Percentiles rank a stretch among this genome's conserved stretches.
phyloP scores from a whole-genome alignment of 2,113 vertebrate genomes.

The Struthio camelus region DNA sequence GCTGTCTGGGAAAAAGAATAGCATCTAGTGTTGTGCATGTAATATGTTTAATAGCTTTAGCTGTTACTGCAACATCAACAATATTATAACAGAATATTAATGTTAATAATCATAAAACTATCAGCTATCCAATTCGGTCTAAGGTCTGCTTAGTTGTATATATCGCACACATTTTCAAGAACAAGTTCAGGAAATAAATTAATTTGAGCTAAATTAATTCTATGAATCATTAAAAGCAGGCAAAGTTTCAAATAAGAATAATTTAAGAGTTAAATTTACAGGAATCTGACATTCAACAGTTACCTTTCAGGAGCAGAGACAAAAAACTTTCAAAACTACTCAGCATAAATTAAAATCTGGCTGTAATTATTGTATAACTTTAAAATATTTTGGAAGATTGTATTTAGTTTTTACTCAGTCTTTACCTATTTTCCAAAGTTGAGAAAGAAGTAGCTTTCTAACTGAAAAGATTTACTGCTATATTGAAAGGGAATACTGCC shows the following conservation, averaged over 20 bases:
- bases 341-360: background rate
- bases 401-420: background rate
- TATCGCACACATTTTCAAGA: background rate
- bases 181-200: background rate
- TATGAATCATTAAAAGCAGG: background rate
- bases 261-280: background rate
- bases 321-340: background rate
- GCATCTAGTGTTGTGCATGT: too few species aligned
- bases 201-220: background rate
- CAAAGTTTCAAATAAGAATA: background rate
- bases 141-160: too few species aligned
- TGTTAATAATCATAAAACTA: background rate
- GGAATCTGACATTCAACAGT: background rate
- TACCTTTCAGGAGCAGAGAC: background rate
- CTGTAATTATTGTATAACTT: background rate
- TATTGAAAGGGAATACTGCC: background rate
- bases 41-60: too few species aligned
- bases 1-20: too few species aligned
- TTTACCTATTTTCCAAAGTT: background rate
- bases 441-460: background rate
- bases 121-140: too few species aligned
- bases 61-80: too few species aligned
- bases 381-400: background rate
- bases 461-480: background rate
- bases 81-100: too few species aligned